A percentile compares a stretch with the other conserved stretches of the same genome.
These are phyloP conservation scores for Fabriciana adippe DNA, from an alignment of 2,888 invertebrate species.

Conservation along the genomic window DNA sequence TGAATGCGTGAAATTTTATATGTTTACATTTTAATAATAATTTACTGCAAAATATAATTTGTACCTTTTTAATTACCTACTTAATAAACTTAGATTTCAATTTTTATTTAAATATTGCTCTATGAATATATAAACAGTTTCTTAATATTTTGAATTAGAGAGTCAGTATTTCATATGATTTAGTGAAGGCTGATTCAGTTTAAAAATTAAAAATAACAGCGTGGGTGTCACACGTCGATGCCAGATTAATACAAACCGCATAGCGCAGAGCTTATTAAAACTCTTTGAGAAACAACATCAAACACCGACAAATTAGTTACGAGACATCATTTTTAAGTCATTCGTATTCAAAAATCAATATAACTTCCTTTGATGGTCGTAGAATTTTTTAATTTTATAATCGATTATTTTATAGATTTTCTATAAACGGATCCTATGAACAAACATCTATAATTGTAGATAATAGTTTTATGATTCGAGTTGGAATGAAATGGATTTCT, in stretches of 20 bases:
- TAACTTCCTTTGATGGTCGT: slow-evolving; percentile 47
- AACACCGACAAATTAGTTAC: slow-evolving; percentile 43
- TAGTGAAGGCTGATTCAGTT: background rate
- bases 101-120: background rate
- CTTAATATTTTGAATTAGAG: too few species aligned
- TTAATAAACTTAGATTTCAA: too few species aligned
- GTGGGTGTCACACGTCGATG: slow-evolving; percentile 15
- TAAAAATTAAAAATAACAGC: background rate
- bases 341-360: slow-evolving; percentile 40
- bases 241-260: slow-evolving; percentile 16
- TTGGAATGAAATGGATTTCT: slow-evolving; percentile 41
- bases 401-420: slow-evolving; percentile 55
- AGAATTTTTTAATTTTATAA: slow-evolving; percentile 43
- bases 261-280: slow-evolving; percentile 17
- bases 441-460: slow-evolving; percentile 46
- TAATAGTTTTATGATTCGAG: slow-evolving; percentile 48
- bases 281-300: slow-evolving; percentile 33
- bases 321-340: slow-evolving; percentile 38
- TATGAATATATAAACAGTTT: background rate
- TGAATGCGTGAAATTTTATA: too few species aligned
- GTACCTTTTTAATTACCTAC: too few species aligned
- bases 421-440: slow-evolving; percentile 48
- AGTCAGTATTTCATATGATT: background rate
- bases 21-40: too few species aligned
- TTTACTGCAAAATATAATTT: too few species aligned